Evolutionary conservation across 2,888 invertebrate genomes (phyloP), one percentile per base, ranked within the genome.

Genomic region (Campaea margaritaria): DNA sequence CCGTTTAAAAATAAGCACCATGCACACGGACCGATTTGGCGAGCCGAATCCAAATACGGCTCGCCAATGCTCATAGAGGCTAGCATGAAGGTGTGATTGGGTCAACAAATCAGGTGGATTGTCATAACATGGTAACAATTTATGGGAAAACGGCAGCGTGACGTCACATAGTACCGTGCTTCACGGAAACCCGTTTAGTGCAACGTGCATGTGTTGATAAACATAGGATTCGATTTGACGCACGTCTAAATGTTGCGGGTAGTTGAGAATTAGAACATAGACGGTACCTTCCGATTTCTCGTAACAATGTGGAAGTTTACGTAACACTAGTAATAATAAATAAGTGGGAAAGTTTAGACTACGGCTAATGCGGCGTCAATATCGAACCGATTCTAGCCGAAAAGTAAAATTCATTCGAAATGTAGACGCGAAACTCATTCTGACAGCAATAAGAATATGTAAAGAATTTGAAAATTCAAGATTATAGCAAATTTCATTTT

Each of bases 41-140:
- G 38, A 27, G 27, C 9, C 36, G 2, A 36, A 36, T 12, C 16
- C 38, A 38, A 55, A 45, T 15, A 49, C n/a, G 10, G 14, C n/a
- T 39, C 34, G 10, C 34, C 10, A 8, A 11, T 10, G 4, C 11
- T 2, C 9, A 10, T n/a, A n/a, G n/a, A n/a, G n/a, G n/a, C n/a
- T n/a, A n/a, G n/a, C n/a, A n/a, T n/a, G n/a, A n/a, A n/a, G 11
- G 11, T 36, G 1, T 12, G 36, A 36, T 36, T 36, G 64, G 67
- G 53, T 51, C 58, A 51, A 51, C 67, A 64, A 71, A 75, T 73
- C 64, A 55, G 66, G 64, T 62, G 68, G 21, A 73, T 69, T 70
- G 76, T 73, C 75, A 74, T 64, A 75, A 72, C 67, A 67, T 51
- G 58, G 53, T 47, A 46, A 44, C 55, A 64, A 70, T 73, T 73